A percentile compares a stretch with the other conserved stretches of the same genome.
These are phyloP conservation scores for Yoshiicerus persimilis DNA, from an alignment of 1,140 invertebrate species.

Conservation along the genomic window DNA sequence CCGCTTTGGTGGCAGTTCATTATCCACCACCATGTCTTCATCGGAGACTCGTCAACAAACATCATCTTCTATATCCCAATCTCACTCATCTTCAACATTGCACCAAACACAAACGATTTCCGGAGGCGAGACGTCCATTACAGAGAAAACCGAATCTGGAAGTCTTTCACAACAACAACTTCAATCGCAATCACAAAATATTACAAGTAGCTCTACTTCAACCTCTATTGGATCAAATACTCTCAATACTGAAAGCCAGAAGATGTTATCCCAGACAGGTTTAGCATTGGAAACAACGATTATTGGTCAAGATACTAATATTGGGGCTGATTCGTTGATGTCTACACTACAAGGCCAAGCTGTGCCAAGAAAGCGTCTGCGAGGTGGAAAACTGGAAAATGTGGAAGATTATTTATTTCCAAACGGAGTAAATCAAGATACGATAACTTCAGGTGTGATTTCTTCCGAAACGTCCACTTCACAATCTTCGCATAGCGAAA, in stretches of 20 bases:
- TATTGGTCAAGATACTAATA: not conserved
- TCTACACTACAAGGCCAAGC: not conserved
- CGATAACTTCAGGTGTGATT: not conserved
- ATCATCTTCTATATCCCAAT: not conserved
- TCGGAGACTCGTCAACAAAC: not conserved
- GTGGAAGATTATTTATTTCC: slow-evolving; percentile 44
- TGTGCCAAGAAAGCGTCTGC: not conserved
- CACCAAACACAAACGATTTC: not conserved
- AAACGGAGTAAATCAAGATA: slow-evolving; percentile 10
- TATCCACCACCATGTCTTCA: not conserved
- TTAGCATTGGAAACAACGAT: not conserved
- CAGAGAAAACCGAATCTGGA: not conserved
- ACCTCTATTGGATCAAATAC: not conserved
- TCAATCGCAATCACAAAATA: not conserved
- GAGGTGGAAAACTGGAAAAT: slow-evolving; percentile 43
- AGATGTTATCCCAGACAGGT: not conserved
- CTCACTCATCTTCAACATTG: not conserved
- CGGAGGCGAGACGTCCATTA: not conserved
- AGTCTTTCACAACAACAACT: not conserved
- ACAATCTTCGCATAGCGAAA: not conserved
- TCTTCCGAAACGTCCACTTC: not conserved
- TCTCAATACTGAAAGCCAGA: not conserved
- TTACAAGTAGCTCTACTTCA: not conserved
- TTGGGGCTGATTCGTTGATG: not conserved
- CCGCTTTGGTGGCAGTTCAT: not conserved